Conservation (phyloP, 2,113 vertebrate species). For the Columbina picui region DNA sequence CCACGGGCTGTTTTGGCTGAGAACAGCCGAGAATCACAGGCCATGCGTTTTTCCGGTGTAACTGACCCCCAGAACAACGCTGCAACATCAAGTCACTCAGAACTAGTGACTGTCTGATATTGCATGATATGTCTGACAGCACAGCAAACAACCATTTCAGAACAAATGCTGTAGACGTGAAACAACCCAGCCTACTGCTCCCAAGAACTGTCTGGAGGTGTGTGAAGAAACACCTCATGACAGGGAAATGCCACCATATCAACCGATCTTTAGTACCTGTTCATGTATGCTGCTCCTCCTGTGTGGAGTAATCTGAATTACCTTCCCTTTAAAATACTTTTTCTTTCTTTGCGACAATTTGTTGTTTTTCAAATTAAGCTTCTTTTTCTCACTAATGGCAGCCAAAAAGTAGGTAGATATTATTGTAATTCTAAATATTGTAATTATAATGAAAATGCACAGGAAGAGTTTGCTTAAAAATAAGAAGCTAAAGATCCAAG, state of each 20-base stretch:
- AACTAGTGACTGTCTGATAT: neutral
- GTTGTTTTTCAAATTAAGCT: neutral
- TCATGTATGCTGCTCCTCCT: neutral
- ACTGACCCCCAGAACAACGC: neutral
- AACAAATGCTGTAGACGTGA: neutral
- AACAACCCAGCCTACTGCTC: neutral
- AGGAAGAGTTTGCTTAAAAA: neutral
- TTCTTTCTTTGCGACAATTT: neutral
- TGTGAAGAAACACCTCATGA: neutral
- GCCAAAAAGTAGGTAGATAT: neutral
- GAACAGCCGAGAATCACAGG: accelerated
- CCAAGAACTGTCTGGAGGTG: neutral
- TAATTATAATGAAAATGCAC: neutral
- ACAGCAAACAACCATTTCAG: neutral
- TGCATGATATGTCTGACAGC: neutral
- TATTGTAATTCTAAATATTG: neutral
- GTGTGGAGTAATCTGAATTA: neutral
- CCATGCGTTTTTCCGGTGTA: neutral
- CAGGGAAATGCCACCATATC: neutral
- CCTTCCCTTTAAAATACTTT: neutral
- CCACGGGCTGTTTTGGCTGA: neutral
- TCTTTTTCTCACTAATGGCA: neutral
- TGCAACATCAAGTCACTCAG: neutral
- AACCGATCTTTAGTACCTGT: neutral
- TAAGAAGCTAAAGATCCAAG: neutral